Base-by-base conservation (phyloP, 2,113 vertebrate genomes). In the Equus quagga region DNA sequence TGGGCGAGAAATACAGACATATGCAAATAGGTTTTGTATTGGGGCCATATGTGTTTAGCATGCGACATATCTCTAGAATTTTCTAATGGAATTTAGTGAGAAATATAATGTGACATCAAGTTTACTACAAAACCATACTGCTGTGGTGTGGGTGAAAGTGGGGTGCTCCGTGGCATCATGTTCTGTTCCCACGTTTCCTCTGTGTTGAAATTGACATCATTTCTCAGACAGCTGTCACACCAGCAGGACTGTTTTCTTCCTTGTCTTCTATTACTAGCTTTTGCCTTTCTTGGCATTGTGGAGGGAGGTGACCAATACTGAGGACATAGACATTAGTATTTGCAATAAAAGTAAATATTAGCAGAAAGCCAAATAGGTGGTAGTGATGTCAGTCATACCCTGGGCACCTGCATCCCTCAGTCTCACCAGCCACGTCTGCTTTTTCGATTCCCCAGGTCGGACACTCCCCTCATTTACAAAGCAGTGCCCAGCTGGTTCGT, bases 401-500 rank as follows among this genome's bases (percentile, higher is more conserved):
- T 51, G 26, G 19, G 60, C 26, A 3, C 81, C 72, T 31, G 3
- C 24, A 6, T 12, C 18, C 46, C 21, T 65, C 41, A 6, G 2
- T 69, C 56, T 92, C 4, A 96, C 28, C 19, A 44, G 51, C 21
- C 17, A 0, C 4, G 0, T 31, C 33, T 96, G 31, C 41, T 1
- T 51, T 26, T 94, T 69, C 69, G 26, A 31, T 15, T 70, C 31
- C 90, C 17, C 90, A 99, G 99, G 98, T 99, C 99, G 1, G 99
- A 99, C 90, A 99, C 99, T 0, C 99, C 99, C 0, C 98, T 99
- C 75, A 99, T 99, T 98, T 99, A 99, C 98, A 99, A 99, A 98
- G 99, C 99, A 0, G 99, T 99, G 88, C 99, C 99, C 5, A 99
- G 99, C 98, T 99, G 99, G 99, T 99, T 99, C 97, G 98, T 99